Percentiles rank a stretch among this genome's conserved stretches.
These are phyloP conservation scores for Cheilosia variabilis DNA, from an alignment of 2,888 invertebrate genomes.

Conservation along the genomic window DNA sequence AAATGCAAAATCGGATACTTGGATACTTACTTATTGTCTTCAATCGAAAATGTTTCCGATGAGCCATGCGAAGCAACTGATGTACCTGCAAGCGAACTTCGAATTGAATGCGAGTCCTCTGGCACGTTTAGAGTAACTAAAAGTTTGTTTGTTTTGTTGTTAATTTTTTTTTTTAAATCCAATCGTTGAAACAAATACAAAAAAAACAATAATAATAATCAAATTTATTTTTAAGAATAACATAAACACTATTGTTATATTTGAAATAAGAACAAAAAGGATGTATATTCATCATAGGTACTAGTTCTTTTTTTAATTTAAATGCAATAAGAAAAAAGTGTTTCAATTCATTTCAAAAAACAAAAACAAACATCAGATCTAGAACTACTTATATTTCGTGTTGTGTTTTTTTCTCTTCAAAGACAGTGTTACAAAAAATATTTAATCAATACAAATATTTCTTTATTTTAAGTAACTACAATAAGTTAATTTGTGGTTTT, in stretches of 20 bases:
- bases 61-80: constrained; percentile 83
- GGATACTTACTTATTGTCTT: constrained; percentile 82
- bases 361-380: constrained; percentile 43
- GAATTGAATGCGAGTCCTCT: constrained; percentile 83
- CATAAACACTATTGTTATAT: constrained; percentile 39
- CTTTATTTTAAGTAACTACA: constrained; percentile 41
- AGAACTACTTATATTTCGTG: constrained; percentile 49
- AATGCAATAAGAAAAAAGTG: constrained; percentile 26
- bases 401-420: constrained; percentile 21
- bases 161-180: constrained; percentile 65
- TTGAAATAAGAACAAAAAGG: constrained; percentile 8
- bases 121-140: constrained; percentile 83
- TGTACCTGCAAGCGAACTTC: constrained; percentile 84
- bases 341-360: constrained; percentile 29
- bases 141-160: constrained; percentile 75
- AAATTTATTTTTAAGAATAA: constrained; percentile 52
- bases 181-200: constrained; percentile 60
- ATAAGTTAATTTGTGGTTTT: constrained; percentile 44
- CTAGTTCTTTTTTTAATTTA: constrained; percentile 12
- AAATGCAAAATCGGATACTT: constrained; percentile 65
- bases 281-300: neutral
- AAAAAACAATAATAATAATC: constrained; percentile 49
- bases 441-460: constrained; percentile 52
- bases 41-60: constrained; percentile 83
- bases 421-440: constrained; percentile 37